phyloP scores from a whole-genome alignment of 2,113 vertebrate genomes.

The Aramus guarauna region DNA sequence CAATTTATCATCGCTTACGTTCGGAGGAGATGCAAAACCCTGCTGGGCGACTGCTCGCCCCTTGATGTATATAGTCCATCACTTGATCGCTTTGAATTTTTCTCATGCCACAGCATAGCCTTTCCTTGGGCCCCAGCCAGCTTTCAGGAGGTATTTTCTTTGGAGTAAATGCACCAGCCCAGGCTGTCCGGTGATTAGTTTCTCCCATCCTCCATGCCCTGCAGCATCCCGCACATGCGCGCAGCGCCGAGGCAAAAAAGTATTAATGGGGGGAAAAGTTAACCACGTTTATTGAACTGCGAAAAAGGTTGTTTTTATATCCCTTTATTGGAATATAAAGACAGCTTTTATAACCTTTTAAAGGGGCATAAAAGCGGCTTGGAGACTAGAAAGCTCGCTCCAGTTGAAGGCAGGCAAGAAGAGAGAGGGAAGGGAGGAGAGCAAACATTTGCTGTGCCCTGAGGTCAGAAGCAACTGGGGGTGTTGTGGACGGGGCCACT shows the following conservation, averaged over 20 bases:
- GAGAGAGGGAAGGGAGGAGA: not conserved
- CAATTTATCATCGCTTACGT: not conserved
- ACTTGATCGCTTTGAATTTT: not conserved
- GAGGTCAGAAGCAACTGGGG: not conserved
- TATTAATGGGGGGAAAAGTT: conserved; percentile 2
- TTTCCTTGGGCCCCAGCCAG: not conserved
- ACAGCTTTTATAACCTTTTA: conserved; percentile 66
- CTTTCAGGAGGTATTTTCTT: not conserved
- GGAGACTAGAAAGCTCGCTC: conserved; percentile 9
- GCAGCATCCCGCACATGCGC: not conserved
- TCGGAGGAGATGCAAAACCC: not conserved
- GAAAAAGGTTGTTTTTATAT: conserved; percentile 43
- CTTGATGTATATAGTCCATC: not conserved
- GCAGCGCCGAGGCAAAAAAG: not conserved
- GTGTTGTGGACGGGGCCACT: accelerated
- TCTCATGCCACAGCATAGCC: not conserved
- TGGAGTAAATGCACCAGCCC: not conserved
- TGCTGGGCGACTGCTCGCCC: not conserved
- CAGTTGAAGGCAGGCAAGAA: not conserved
- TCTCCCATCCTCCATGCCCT: not conserved
- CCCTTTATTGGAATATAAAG: conserved; percentile 68
- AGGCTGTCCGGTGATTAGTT: not conserved
- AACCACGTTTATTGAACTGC: conserved; percentile 19
- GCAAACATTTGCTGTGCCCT: not conserved
- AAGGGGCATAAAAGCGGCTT: conserved; percentile 59